Evolutionary conservation across 2,797 vertebrate genomes (phyloP).

Genomic region (Ctenopoma kingsleyae): DNA sequence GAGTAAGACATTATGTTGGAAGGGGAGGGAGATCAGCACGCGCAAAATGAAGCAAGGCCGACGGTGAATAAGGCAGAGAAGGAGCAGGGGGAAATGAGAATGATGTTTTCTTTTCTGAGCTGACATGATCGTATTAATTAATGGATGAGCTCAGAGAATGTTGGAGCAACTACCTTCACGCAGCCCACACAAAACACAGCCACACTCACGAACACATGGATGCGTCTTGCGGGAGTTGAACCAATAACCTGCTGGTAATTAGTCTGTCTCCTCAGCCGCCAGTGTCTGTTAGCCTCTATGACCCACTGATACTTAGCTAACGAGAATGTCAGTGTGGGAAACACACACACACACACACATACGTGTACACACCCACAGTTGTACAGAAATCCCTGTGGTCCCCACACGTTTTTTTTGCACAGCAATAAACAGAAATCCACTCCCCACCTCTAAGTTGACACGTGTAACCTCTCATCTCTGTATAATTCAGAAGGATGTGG

Average conservation of each 20-base stretch:
- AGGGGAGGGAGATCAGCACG: constrained; percentile 1
- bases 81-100: constrained; percentile 45
- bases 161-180: constrained; percentile 54
- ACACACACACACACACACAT: constrained; percentile 34
- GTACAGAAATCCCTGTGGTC: constrained; percentile 24
- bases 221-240: constrained; percentile 78
- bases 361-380: not conserved
- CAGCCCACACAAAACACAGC: constrained; percentile 20
- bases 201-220: constrained; percentile 55
- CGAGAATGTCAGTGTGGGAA: constrained; percentile 71
- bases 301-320: constrained; percentile 79
- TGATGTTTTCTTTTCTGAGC: constrained; percentile 67
- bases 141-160: constrained; percentile 69
- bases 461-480: constrained; percentile 52
- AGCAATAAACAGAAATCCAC: constrained; percentile 49
- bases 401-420: constrained; percentile 32
- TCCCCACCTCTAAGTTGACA: constrained; percentile 54
- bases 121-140: constrained; percentile 78
- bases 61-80: constrained; percentile 22
- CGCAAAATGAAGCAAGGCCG: constrained; percentile 6
- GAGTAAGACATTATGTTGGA: constrained; percentile 10
- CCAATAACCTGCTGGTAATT: constrained; percentile 83
- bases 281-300: constrained; percentile 79
- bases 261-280: constrained; percentile 80
- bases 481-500: constrained; percentile 61